phyloP scores from a whole-genome alignment of 1,140 invertebrate species.

The Vollenhovia emeryi region DNA sequence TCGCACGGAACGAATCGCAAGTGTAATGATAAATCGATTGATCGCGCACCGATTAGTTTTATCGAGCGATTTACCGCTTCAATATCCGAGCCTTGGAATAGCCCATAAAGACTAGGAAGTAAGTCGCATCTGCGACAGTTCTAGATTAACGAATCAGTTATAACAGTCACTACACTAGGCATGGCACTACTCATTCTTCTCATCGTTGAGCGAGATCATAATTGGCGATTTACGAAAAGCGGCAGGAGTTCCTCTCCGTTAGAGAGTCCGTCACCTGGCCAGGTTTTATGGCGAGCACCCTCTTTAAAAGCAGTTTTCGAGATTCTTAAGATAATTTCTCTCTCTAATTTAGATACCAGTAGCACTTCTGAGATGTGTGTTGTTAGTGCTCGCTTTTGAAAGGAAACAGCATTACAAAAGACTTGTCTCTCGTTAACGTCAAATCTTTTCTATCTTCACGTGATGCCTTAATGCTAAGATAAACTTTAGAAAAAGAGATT shows the following conservation, averaged over 20 bases:
- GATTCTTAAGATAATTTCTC: too few species aligned
- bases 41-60: slow-evolving; percentile 1
- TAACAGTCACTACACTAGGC: too few species aligned
- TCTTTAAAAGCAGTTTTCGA: not conserved
- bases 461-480: too few species aligned
- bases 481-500: not conserved
- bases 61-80: not conserved
- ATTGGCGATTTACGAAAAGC: too few species aligned
- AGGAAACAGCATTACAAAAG: too few species aligned
- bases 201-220: too few species aligned
- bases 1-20: not conserved
- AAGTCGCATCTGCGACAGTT: not conserved
- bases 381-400: not conserved
- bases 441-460: too few species aligned
- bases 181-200: not conserved
- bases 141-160: not conserved
- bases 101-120: not conserved
- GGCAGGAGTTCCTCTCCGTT: too few species aligned
- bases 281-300: too few species aligned
- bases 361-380: not conserved
- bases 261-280: too few species aligned
- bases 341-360: too few species aligned
- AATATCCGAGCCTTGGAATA: not conserved
- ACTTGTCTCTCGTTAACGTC: too few species aligned
- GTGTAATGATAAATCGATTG: slow-evolving; percentile 2